Conservation (phyloP, 1,140 invertebrate genomes). For the Globodera ellingtonae region DNA sequence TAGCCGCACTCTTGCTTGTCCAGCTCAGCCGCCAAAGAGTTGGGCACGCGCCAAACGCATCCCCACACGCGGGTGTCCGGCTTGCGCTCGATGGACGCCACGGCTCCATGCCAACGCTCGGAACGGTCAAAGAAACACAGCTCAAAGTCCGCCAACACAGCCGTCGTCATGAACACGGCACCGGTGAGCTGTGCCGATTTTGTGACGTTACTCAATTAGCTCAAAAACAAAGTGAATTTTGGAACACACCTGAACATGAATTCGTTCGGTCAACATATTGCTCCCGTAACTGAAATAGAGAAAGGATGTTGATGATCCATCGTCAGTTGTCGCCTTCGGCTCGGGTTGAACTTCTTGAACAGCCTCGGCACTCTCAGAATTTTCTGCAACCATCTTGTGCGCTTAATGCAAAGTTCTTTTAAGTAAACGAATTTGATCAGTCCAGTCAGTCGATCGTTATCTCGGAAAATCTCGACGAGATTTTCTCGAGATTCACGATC, state of each 20-base stretch:
- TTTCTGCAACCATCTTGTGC: not conserved
- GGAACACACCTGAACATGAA: conserved; percentile 50
- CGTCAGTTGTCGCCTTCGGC: not conserved
- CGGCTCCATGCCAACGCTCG: conserved; percentile 48
- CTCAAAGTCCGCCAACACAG: conserved; percentile 39
- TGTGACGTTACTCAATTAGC: too few relatives aligned
- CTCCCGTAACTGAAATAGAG: conserved; percentile 55
- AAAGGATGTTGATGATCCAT: conserved; percentile 35
- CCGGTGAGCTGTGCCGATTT: conserved; percentile 38
- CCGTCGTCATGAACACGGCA: conserved; percentile 41
- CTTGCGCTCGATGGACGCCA: conserved; percentile 53
- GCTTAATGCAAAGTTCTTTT: not conserved
- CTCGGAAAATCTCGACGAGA: too few relatives aligned
- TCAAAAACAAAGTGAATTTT: too few relatives aligned
- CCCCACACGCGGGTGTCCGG: conserved; percentile 37
- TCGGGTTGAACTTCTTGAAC: not conserved
- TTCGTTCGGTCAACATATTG: conserved; percentile 54
- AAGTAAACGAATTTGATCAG: too few relatives aligned
- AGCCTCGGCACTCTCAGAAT: not conserved
- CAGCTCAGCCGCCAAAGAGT: conserved; percentile 50
- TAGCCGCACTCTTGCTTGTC: conserved; percentile 52
- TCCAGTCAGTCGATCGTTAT: too few relatives aligned
- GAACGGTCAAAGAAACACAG: conserved; percentile 48
- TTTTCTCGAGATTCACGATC: too few relatives aligned
- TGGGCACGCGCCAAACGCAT: conserved; percentile 54